These are phyloP conservation scores for Choristoneura fumiferana DNA, from an alignment of 1,140 invertebrate genomes.

Conservation along the genomic window DNA sequence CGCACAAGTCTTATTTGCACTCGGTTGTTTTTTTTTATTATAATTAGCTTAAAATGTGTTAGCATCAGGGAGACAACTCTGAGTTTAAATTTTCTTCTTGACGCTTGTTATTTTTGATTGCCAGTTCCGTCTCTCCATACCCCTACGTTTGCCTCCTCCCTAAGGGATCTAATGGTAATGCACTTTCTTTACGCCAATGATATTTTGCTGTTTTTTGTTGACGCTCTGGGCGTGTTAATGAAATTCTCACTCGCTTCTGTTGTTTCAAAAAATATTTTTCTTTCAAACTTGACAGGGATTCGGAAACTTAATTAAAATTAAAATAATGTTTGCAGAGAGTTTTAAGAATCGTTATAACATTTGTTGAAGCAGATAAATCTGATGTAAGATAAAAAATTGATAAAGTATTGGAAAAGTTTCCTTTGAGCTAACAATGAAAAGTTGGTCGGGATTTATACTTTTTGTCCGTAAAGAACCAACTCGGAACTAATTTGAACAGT, in stretches of 20 bases:
- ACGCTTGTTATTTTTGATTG: conserved; percentile 41
- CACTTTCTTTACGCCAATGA: conserved; percentile 58
- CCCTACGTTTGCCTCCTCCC: conserved; percentile 16
- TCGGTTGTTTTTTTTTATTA: conserved; percentile 20
- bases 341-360: background rate
- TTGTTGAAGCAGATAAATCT: conserved; percentile 3
- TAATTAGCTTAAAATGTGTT: too few species aligned
- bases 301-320: conserved; percentile 13
- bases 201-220: conserved; percentile 42
- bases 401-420: background rate
- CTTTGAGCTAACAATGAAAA: background rate
- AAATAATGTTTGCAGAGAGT: conserved; percentile 8
- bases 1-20: too few species aligned
- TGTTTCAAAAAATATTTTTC: conserved; percentile 18
- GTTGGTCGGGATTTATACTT: background rate
- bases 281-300: conserved; percentile 9
- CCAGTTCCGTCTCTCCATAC: conserved; percentile 38
- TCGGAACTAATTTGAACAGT: too few species aligned
- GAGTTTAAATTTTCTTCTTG: conserved; percentile 14
- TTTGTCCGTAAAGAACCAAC: background rate
- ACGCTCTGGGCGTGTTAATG: conserved; percentile 43
- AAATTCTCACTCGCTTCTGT: conserved; percentile 31
- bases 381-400: background rate
- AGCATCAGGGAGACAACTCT: too few species aligned
- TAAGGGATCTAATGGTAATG: conserved; percentile 34